A percentile compares a stretch with the other conserved stretches of the same genome.
These are phyloP conservation scores for Phorcus lineatus DNA, from an alignment of 2,888 invertebrate species.

Conservation along the genomic window DNA sequence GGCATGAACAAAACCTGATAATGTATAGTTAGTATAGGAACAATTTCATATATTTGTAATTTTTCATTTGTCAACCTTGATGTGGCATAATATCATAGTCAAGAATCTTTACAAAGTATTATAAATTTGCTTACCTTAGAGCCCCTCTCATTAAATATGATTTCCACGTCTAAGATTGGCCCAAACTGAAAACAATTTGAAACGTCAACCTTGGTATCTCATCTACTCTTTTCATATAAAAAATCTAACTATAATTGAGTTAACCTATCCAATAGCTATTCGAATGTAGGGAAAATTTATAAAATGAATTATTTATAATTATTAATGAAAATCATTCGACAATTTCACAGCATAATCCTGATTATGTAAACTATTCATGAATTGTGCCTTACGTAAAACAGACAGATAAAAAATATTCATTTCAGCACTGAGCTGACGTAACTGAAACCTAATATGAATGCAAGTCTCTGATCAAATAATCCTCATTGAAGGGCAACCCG, in stretches of 20 bases:
- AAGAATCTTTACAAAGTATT: too few relatives aligned
- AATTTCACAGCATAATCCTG: background rate
- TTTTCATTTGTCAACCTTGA: slow-evolving; percentile 11
- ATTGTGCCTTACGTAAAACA: too few relatives aligned
- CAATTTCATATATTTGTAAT: background rate
- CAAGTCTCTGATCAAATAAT: too few relatives aligned
- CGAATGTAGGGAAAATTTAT: background rate
- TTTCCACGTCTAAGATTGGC: slow-evolving; percentile 98
- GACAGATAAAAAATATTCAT: too few relatives aligned
- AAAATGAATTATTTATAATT: background rate
- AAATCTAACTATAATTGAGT: background rate
- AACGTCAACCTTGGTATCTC: background rate
- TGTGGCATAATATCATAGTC: background rate
- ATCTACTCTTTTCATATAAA: background rate
- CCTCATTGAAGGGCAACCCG: too few relatives aligned
- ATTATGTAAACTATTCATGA: background rate
- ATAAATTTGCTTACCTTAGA: slow-evolving; percentile 90
- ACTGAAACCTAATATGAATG: too few relatives aligned
- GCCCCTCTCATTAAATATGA: slow-evolving; percentile 99
- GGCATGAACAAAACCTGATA: background rate
- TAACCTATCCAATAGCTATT: background rate
- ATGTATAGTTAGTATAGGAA: background rate
- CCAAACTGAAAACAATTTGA: slow-evolving; percentile 96
- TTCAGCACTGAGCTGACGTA: too few relatives aligned
- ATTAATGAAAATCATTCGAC: background rate